These are phyloP conservation scores for Syngnathoides biaculeatus DNA, from an alignment of 2,113 vertebrate species.

Conservation along the genomic window DNA sequence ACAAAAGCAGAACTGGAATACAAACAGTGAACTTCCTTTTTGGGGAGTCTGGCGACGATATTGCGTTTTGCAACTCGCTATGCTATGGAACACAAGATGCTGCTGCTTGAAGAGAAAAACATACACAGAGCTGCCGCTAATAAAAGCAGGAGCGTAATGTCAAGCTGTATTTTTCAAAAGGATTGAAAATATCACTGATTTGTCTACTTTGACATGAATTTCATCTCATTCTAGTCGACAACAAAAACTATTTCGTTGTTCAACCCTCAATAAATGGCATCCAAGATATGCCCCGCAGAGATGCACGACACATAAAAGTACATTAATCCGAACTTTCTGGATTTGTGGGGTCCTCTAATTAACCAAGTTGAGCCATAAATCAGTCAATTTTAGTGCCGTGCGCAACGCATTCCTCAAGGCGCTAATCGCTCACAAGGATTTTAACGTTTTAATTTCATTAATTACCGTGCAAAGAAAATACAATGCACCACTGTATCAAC, in stretches of 20 bases:
- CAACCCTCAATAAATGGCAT: background rate
- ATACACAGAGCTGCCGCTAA: no score
- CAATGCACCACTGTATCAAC: background rate
- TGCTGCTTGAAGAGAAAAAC: no score
- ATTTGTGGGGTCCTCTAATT: conserved; percentile 26
- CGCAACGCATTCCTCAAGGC: background rate
- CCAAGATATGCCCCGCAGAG: background rate
- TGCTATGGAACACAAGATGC: background rate
- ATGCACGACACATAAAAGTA: background rate
- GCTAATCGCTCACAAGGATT: background rate
- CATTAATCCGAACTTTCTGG: background rate
- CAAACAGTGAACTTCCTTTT: background rate
- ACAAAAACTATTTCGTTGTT: background rate
- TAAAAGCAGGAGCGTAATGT: no score
- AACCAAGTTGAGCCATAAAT: conserved; percentile 24
- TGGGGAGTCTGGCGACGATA: no score
- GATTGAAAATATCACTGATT: background rate
- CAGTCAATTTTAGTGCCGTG: background rate
- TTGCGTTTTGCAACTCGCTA: background rate
- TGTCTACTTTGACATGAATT: background rate
- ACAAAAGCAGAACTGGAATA: background rate
- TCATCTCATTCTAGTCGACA: background rate
- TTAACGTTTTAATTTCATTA: background rate
- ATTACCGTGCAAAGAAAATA: conserved; percentile 7
- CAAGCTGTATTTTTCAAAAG: background rate